Evolutionary conservation across 2,888 invertebrate species (phyloP), one percentile per base, ranked within the genome.

Genomic region (Margaritifera margaritifera): DNA sequence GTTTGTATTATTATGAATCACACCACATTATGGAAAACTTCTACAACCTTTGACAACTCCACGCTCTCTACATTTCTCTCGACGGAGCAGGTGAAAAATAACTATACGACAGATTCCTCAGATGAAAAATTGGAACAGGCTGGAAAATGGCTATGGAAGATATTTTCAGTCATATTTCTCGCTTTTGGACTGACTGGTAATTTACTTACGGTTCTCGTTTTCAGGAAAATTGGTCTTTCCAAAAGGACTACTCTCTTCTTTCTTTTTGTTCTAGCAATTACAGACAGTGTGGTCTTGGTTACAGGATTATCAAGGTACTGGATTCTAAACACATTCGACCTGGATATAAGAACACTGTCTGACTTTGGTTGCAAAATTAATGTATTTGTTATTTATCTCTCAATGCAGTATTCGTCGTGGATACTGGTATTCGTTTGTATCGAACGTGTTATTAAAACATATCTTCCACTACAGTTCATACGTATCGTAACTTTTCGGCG

Each of bases 371-470:
- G 81, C 68, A 80, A 77, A 65, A 68, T 81, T 22, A 71, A 75
- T 60, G 65, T 74, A 18, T 79, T 81, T 56, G 59, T 75, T 24
- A 79, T 79, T 20, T 81, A 81, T 63, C 65, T 74, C 20, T 74
- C 81, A 1, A 79, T 81, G 78, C 80, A 81, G 51, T 71, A 74
- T 19, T 81, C 81, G 3, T 80, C 81, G 0, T 81, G 81, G 81
- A 77, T 80, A 25, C 68, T 81, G 15, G 81, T 80, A 5, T 69
- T 77, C 8, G 80, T 81, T 6, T 65, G 79, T 6, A 27, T 74
- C 0, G 79, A 80, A 62, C 66, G 81, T n/a, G 62, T 77, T 51
- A 62, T 81, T 0, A 80, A 80, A 66, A 79, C 74, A 0, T 71
- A 77, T 53, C 66, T 76, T 56, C 72, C 76, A 25, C 55, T 73